Evolutionary conservation across 30 jellyfish, hydroid and myxozoan genomes (phyloP).

Genomic region (Sanderia malayensis): DNA sequence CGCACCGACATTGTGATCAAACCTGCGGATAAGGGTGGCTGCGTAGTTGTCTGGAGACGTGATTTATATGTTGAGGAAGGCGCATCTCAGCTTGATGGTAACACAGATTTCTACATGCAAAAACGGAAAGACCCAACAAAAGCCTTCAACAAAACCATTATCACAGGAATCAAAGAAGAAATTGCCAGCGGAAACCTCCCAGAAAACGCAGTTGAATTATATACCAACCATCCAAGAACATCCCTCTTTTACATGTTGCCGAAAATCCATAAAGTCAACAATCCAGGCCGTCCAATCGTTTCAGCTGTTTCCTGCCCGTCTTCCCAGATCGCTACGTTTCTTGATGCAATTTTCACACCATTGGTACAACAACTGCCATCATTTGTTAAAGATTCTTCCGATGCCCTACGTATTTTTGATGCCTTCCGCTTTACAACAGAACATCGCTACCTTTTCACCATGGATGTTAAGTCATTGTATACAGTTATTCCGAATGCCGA

Average conservation of each 20-base stretch:
- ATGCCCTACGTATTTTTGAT: constrained; percentile 1
- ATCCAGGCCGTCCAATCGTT: constrained; percentile 32
- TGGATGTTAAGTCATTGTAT: no score
- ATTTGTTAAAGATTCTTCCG: constrained; percentile 2
- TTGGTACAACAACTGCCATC: background rate
- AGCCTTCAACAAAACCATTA: constrained; percentile 6
- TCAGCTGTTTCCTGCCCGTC: constrained; percentile 29
- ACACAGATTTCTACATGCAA: background rate
- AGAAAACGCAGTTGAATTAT: background rate
- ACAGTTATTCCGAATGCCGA: no score
- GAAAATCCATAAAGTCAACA: constrained; percentile 10
- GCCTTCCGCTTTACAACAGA: background rate
- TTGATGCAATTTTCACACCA: constrained; percentile 1
- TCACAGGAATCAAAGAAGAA: constrained; percentile 9
- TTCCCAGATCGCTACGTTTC: constrained; percentile 17
- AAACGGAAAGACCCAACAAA: constrained; percentile 2
- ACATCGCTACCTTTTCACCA: constrained; percentile 1
- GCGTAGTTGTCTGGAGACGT: constrained; percentile 24
- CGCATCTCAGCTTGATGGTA: constrained; percentile 4
- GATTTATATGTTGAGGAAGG: constrained; percentile 14
- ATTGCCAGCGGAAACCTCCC: background rate
- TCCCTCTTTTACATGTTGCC: constrained; percentile 21
- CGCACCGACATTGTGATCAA: constrained; percentile 7
- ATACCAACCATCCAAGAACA: constrained; percentile 14
- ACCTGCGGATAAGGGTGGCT: constrained; percentile 28